A percentile compares a stretch with the other conserved stretches of the same genome.
These are phyloP conservation scores for Nasonovia ribisnigri DNA, from an alignment of 2,888 invertebrate genomes.

Conservation along the genomic window DNA sequence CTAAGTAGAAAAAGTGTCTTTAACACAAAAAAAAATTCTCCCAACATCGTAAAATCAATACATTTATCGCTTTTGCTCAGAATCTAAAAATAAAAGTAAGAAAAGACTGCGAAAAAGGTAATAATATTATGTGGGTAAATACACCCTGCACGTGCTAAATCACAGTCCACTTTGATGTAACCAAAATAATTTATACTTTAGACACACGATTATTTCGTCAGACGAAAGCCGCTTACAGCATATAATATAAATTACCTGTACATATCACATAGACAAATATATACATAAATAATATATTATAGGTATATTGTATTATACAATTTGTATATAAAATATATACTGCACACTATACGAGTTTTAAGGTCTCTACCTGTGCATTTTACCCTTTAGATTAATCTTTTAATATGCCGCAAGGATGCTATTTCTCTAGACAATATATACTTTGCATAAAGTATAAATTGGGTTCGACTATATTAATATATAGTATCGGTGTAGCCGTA, in stretches of 20 bases:
- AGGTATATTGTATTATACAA: no score
- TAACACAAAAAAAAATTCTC: no score
- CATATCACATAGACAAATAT: neutral
- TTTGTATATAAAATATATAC: neutral
- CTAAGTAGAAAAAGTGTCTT: no score
- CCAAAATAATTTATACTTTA: neutral
- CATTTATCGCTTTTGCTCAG: no score
- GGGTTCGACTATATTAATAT: neutral
- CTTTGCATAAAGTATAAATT: neutral
- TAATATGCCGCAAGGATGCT: neutral
- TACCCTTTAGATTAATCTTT: neutral
- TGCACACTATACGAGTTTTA: neutral
- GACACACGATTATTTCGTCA: neutral
- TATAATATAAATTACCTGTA: neutral
- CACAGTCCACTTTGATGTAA: neutral
- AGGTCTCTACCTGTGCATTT: neutral
- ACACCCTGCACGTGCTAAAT: neutral
- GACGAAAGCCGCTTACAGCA: neutral
- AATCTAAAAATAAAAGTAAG: no score
- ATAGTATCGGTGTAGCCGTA: neutral
- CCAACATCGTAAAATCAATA: no score
- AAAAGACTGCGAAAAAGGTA: neutral
- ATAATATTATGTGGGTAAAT: neutral
- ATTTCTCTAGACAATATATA: slow-evolving; percentile 3
- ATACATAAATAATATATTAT: neutral